Base-by-base conservation (phyloP, 2,113 vertebrate species). In the Megatriorchis doriae region DNA sequence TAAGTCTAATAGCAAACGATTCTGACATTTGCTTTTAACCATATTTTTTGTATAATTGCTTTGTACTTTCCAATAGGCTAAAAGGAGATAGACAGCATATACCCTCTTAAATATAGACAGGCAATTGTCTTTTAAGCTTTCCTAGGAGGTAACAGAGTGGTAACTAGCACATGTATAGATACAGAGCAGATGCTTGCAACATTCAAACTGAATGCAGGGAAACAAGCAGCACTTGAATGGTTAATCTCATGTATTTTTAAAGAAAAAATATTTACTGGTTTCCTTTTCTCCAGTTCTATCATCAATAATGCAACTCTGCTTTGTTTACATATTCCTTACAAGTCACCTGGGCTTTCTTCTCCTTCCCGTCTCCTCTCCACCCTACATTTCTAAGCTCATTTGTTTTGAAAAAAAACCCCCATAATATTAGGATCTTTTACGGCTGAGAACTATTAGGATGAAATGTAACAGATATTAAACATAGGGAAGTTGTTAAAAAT, bases 401-500 rank as follows among this genome's bases (percentile, higher is more conserved):
- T 88, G 20, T 92, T 96, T 82, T 23, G 20, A 89, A 89, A 82
- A 38, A 47, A 26, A 32, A 1, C 5, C 7, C 48, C 16, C 15
- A 95, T 67, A 96, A 86, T 86, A 85, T 66, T 81, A 70, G 63
- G 59, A 94, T 93, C n/a, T 94, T 96, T 96, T 94, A 79, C 16
- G 42, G 71, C 85, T 93, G 73, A 97, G 95, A 97, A 96, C 71
- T 96, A 97, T 96, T 97, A 96, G 74, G 59, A 95, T 93, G 95
- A 98, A 97, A 90, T 59, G 93, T 93, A 97, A 95, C 96, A 95
- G 94, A 95, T 83, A 96, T 85, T 97, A 97, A 98, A 97, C 97
- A 97, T 40, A 87, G 75, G 50, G 91, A 98, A 98, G 86, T 97
- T 98, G 96, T 97, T 97, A 79, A 97, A 98, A 98, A 97, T 93